A percentile compares a stretch with the other conserved stretches of the same genome.
Evolutionary conservation across 2,113 vertebrate species (phyloP).

Genomic region (Phrynosoma platyrhinos): DNA sequence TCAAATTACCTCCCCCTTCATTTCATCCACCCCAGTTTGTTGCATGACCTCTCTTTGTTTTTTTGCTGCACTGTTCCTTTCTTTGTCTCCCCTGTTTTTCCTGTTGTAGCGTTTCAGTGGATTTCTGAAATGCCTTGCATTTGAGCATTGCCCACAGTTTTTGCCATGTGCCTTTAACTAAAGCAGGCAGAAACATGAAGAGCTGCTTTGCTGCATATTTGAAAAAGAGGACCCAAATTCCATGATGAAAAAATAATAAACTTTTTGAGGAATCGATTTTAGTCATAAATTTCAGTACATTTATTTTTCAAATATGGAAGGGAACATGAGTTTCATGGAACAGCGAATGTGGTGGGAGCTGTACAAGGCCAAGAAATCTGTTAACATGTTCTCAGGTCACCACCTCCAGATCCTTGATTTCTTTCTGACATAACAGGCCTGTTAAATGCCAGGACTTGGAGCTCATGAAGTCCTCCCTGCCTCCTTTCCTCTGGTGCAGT

Average conservation of each 20-base stretch:
- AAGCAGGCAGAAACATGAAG: background rate
- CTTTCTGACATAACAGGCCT: background rate
- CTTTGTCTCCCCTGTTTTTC: constrained; percentile 38
- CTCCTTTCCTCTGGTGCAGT: background rate
- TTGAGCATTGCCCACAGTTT: constrained; percentile 16
- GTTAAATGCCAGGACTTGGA: background rate
- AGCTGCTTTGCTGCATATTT: background rate
- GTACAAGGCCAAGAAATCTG: too few species aligned
- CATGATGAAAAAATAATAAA: background rate
- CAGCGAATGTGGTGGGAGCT: background rate
- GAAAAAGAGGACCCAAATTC: too few species aligned
- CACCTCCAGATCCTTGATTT: background rate
- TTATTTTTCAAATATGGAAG: too few species aligned
- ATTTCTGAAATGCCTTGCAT: background rate
- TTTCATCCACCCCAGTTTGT: constrained; percentile 31
- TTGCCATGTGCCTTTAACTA: constrained; percentile 33
- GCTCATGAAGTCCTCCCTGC: background rate
- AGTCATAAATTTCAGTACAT: background rate
- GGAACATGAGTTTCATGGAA: background rate
- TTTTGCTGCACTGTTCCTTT: constrained; percentile 33
- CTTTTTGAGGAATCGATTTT: background rate
- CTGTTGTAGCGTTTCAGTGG: constrained; percentile 23
- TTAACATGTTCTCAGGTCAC: too few species aligned
- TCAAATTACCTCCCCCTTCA: constrained; percentile 28
- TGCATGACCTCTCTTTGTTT: constrained; percentile 19